These are phyloP conservation scores for Bacillus rossius DNA, from an alignment of 1,140 invertebrate species.

Conservation along the genomic window DNA sequence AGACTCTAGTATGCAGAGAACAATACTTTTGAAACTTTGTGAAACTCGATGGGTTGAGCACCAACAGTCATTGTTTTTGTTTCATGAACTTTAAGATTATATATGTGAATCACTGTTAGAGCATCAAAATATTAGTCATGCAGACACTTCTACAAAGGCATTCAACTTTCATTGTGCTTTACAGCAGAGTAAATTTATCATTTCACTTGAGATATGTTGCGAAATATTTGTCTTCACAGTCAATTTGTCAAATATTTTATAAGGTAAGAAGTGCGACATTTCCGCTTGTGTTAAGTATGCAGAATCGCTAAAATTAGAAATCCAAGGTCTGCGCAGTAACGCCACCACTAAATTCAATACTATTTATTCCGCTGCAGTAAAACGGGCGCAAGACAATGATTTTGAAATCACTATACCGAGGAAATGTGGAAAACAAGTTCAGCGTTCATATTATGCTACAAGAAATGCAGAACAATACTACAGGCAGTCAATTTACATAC, in stretches of 20 bases:
- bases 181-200: slow-evolving; percentile 11
- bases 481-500: slow-evolving; percentile 1
- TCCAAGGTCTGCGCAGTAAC: background rate
- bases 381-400: background rate
- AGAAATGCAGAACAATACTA: background rate
- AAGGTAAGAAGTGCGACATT: slow-evolving; percentile 2
- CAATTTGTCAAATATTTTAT: slow-evolving; percentile 10
- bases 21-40: slow-evolving; percentile 14
- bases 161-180: slow-evolving; percentile 5
- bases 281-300: background rate
- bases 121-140: slow-evolving; percentile 8
- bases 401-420: background rate
- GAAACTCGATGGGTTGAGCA: slow-evolving; percentile 18
- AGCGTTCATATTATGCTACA: background rate
- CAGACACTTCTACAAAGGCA: slow-evolving; percentile 8
- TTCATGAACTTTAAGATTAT: slow-evolving; percentile 8
- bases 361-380: background rate
- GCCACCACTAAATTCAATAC: background rate
- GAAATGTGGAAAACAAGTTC: background rate
- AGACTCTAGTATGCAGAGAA: slow-evolving; percentile 3
- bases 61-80: slow-evolving; percentile 8
- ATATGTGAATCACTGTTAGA: slow-evolving; percentile 13
- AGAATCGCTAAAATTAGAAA: background rate
- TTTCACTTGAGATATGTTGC: slow-evolving; percentile 2
- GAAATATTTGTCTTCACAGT: slow-evolving; percentile 8